Base-by-base conservation (phyloP, 2,113 vertebrate genomes). In the Podiceps cristatus region DNA sequence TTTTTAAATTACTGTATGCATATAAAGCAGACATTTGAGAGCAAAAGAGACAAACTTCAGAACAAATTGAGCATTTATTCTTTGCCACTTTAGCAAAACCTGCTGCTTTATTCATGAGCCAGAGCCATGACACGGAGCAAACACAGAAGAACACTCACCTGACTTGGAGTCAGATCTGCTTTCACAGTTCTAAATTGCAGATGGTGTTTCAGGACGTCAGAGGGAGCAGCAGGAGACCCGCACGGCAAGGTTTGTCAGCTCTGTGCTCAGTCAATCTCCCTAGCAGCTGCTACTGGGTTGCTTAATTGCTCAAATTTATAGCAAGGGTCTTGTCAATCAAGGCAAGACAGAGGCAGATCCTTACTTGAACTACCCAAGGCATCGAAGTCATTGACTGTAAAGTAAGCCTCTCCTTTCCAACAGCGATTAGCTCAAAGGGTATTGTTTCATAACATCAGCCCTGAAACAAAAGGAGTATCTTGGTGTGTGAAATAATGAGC, bases 281-380 rank as follows among this genome's bases (percentile, higher is more conserved):
- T 76, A 60, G 68, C 53, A 78, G 91, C 94, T 96, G 90, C 88
- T 88, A 76, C 74, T 75, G 84, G 78, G 67, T 77, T 97, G 90
- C 81, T 94, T 96, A 83, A 90, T 83, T 97, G 94, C 97, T 95
- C 95, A 78, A 67, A 98, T 98, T 98, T 98, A 98, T 98, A 98
- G 97, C 55, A 86, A 96, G 87, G 66, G 91, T 77, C 96, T 88
- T 98, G 98, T 98, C 98, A 98, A 85, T 98, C 98, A 98, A 94
- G 94, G 85, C 64, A 93, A 94, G 94, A 95, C 72, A 77, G 92
- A 97, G 97, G 95, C 98, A 98, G 96, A 98, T 98, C 94, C 96
- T 97, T 98, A 97, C 98, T 97, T 97, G 97, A 98, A 97, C 66
- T n/a, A 91, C 93, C 79, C 31, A 94, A 94, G 80, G 97, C 98